phyloP scores from a whole-genome alignment of 2,888 invertebrate genomes.

The Trichopoda pennipes region DNA sequence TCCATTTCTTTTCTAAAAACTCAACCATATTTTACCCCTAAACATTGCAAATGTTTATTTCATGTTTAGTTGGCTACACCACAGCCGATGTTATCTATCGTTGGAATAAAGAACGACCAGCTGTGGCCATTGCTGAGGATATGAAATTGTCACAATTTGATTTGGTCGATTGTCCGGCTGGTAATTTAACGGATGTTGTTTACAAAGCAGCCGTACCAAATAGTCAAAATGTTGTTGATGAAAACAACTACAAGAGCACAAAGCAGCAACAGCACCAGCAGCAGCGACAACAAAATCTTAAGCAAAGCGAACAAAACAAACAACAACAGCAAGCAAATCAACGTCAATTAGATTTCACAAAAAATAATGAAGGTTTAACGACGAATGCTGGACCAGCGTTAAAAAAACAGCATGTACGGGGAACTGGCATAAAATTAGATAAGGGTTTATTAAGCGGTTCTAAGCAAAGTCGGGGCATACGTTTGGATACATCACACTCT shows the following conservation, averaged over 20 bases:
- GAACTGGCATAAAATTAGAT: slow-evolving; percentile 76
- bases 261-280: slow-evolving; percentile 65
- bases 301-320: slow-evolving; percentile 53
- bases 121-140: slow-evolving; percentile 88
- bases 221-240: slow-evolving; percentile 53
- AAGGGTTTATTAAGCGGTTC: slow-evolving; percentile 73
- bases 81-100: slow-evolving; percentile 87
- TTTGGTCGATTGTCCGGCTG: slow-evolving; percentile 87
- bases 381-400: slow-evolving; percentile 76
- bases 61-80: slow-evolving; percentile 87
- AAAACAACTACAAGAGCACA: slow-evolving; percentile 45
- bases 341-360: slow-evolving; percentile 34
- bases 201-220: slow-evolving; percentile 77
- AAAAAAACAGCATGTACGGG: slow-evolving; percentile 77
- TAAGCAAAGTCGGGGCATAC: slow-evolving; percentile 70
- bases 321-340: slow-evolving; percentile 43
- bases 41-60: not conserved
- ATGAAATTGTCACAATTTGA: slow-evolving; percentile 93
- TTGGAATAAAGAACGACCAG: slow-evolving; percentile 86
- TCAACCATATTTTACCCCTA: slow-evolving; percentile 21
- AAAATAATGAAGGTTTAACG: slow-evolving; percentile 69
- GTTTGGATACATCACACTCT: slow-evolving; percentile 74
- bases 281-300: too few relatives aligned
- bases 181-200: slow-evolving; percentile 84
- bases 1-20: slow-evolving; percentile 22